These are phyloP conservation scores for Ailuropoda melanoleuca DNA, from an alignment of 2,113 vertebrate genomes.

Conservation along the genomic window DNA sequence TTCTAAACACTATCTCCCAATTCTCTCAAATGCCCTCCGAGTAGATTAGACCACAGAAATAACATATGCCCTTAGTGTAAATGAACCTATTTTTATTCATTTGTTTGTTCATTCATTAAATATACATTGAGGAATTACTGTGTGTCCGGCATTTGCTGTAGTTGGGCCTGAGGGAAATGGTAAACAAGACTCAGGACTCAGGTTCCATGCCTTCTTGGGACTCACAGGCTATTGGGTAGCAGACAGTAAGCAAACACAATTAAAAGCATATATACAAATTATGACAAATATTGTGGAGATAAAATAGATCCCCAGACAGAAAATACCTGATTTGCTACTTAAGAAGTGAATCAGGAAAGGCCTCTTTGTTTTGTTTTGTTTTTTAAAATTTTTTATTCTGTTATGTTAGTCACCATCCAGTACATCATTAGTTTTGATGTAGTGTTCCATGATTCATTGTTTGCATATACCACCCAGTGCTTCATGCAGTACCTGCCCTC, in stretches of 20 bases:
- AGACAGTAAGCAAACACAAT: neutral
- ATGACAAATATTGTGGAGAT: neutral
- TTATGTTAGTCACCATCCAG: no score
- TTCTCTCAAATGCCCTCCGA: neutral
- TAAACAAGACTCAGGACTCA: neutral
- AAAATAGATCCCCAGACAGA: neutral
- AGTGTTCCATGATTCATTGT: no score
- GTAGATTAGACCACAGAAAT: neutral
- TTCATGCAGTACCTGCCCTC: no score
- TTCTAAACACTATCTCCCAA: neutral
- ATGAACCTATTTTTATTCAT: neutral
- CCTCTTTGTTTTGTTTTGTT: neutral
- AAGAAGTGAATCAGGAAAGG: neutral
- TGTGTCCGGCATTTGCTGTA: neutral
- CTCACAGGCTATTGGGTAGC: neutral
- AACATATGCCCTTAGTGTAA: neutral
- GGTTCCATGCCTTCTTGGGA: neutral
- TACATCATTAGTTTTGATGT: no score
- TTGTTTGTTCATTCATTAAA: neutral
- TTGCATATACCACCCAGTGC: no score
- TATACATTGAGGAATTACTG: neutral
- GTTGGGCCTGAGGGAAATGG: neutral
- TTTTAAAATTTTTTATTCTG: no score
- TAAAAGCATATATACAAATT: neutral
- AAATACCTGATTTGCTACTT: neutral